Evolutionary conservation across 2,113 vertebrate genomes (phyloP), one percentile per base, ranked within the genome.

Genomic region (rabbit (Oryctolagus cuniculus)): DNA sequence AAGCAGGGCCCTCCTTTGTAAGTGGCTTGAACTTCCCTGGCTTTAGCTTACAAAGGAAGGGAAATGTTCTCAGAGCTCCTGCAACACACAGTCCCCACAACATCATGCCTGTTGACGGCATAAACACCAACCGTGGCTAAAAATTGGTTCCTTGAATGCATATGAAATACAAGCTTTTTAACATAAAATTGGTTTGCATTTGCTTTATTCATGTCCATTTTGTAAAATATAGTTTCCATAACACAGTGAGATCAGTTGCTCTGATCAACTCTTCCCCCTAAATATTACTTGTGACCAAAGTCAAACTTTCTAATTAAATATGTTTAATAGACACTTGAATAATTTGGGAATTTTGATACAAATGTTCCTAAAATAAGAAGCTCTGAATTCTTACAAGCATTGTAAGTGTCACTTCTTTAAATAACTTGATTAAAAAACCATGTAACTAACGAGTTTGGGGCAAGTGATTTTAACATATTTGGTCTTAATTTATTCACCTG

Each of bases 221-320:
- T 49, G 44, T 21, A 75, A 87, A 85, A 87, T 1, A 49, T 53
- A 69, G 13, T 36, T n/a, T 96, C 79, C 13, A 80, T 91, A 89
- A 81, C n/a, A 94, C 81, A 74, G 2, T 61, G 67, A 61, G 36
- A 25, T 61, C 27, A 74, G 6, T n/a, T 87, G 31, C 4, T 70
- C 25, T 69, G 15, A 73, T 25, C 12, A 87, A 27, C 22, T 78
- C 16, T 51, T 44, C 44, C 31, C 5, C 53, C 29, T 21, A 80
- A 85, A 89, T 66, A 67, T 15, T 90, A 70, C 27, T 66, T 78
- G 29, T n/a, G n/a, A 10, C 6, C 5, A 12, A 91, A 86, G 38
- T 82, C 10, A 87, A 87, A 87, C 31, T 79, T 80, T 69, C 11
- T 24, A 36, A 31, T 21, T 16, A 79, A 10, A 0, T 58, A 36